A percentile compares a stretch with the other conserved stretches of the same genome.
phyloP scores from a whole-genome alignment of 2,113 vertebrate species.

The Xenopus tropicalis region DNA sequence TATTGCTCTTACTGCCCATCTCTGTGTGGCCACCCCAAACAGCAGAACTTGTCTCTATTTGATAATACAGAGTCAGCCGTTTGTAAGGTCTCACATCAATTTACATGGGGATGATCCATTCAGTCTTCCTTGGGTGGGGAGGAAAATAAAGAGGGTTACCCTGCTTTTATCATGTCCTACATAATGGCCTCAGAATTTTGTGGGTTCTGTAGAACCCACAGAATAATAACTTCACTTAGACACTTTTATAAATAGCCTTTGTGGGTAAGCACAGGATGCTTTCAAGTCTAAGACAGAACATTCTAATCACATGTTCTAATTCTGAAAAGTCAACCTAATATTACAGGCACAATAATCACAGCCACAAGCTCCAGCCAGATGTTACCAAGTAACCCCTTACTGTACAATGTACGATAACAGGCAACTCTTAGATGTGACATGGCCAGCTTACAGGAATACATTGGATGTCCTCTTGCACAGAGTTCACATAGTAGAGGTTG shows the following conservation, averaged over 20 bases:
- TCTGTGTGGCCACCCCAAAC: too few relatives aligned
- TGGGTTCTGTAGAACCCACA: too few relatives aligned
- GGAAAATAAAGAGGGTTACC: neutral
- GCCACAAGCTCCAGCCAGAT: constrained; percentile 18
- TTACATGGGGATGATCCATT: neutral
- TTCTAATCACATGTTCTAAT: constrained; percentile 20
- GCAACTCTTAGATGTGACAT: too few relatives aligned
- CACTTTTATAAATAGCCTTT: constrained; percentile 25
- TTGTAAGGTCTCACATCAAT: neutral
- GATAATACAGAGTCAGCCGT: neutral
- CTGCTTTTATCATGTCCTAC: constrained; percentile 9
- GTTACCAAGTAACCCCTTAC: constrained; percentile 22
- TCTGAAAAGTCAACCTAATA: constrained; percentile 11
- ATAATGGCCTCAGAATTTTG: neutral
- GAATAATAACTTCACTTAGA: constrained; percentile 9
- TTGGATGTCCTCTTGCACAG: too few relatives aligned
- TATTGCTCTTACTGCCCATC: too few relatives aligned
- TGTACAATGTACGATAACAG: neutral
- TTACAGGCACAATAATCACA: constrained; percentile 14
- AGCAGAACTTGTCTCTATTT: too few relatives aligned
- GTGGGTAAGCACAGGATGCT: constrained; percentile 11
- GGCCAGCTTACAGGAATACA: too few relatives aligned
- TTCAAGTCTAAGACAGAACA: constrained; percentile 15
- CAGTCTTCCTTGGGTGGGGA: neutral
- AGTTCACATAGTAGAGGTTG: too few relatives aligned